Base-by-base conservation (phyloP, 1,140 invertebrate genomes). In the Drosophila paulistorum region DNA sequence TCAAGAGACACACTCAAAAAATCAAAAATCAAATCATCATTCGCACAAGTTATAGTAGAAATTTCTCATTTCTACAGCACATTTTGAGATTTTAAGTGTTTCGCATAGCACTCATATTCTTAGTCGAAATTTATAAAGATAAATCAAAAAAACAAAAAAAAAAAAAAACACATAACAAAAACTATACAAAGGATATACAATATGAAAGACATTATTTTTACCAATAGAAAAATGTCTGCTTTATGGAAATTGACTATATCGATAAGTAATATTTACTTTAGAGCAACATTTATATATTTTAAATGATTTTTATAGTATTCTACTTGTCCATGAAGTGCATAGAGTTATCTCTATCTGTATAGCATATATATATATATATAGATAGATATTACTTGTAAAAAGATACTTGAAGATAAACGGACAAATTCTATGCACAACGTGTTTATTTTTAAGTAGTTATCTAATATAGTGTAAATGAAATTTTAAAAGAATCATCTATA, bases 241-340 rank as follows among this genome's bases (percentile, higher is more conserved):
- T 67, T 61, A 76, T 67, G 67, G 68, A 71, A 62, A 79, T 71
- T 79, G 83, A 87, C 83, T 87, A 79, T 74, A 63, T 77, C 58
- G 54, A 81, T 75, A 87, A 89, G 84, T 87, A 89, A 87, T 87
- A 87, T 89, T 87, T 87, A 87, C 80, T 87, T 89, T 75, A 68
- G 64, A 68, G 60, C 61, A 51, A 51, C 17, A 51, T 51, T 51
- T 51, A 51, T 51, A 51, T 51, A 58, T 58, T 62, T 65, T 87
- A 77, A 58, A 76, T 67, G 68, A 87, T 85, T 78, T 51, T 20
- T 59, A 74, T 77, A 77, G 69, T 81, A 67, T 77, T 81, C 55
- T 78, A 64, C 75, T 65, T 81, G 74, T 73, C 39, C 77, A 68
- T 69, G 55, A 61, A 68, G 64, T 63, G 81, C 81, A 68, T 39